Percentiles rank a stretch among this genome's conserved stretches.
Evolutionary conservation across 2,113 vertebrate species (phyloP).

Genomic region (Hymenochirus boettgeri): DNA sequence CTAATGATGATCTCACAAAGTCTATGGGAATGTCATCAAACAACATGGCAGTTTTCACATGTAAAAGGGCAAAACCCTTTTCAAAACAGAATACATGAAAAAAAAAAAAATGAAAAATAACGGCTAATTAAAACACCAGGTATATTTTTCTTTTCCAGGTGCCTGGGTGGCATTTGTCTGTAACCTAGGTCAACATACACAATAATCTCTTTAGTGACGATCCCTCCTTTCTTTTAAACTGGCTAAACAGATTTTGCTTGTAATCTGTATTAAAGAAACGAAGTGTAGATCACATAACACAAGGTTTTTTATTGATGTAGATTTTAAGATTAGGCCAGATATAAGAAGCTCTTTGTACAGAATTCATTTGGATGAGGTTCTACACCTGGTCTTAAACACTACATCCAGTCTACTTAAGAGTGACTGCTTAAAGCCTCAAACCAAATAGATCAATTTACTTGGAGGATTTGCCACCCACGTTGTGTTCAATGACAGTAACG

Average conservation of each 20-base stretch:
- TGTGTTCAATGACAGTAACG: conserved; percentile 13
- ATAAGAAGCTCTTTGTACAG: conserved; percentile 28
- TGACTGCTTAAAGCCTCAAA: conserved; percentile 31
- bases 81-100: too few species aligned
- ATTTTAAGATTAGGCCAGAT: conserved; percentile 10
- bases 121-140: too few species aligned
- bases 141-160: too few species aligned
- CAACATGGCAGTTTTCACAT: too few species aligned
- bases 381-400: conserved; percentile 24
- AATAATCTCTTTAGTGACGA: neutral
- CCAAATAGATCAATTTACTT: conserved; percentile 34
- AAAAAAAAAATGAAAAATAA: too few species aligned
- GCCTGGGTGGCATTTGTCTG: too few species aligned
- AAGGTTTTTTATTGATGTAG: conserved; percentile 6
- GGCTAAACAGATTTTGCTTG: neutral
- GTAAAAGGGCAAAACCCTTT: too few species aligned
- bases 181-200: neutral
- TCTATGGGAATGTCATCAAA: too few species aligned
- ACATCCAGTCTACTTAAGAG: conserved; percentile 10
- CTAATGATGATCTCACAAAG: too few species aligned
- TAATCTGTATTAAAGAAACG: neutral
- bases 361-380: neutral
- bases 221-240: neutral
- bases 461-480: conserved; percentile 25
- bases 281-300: conserved; percentile 7